Base-by-base conservation (phyloP, 2,113 vertebrate species). In the Phoxinus phoxinus region DNA sequence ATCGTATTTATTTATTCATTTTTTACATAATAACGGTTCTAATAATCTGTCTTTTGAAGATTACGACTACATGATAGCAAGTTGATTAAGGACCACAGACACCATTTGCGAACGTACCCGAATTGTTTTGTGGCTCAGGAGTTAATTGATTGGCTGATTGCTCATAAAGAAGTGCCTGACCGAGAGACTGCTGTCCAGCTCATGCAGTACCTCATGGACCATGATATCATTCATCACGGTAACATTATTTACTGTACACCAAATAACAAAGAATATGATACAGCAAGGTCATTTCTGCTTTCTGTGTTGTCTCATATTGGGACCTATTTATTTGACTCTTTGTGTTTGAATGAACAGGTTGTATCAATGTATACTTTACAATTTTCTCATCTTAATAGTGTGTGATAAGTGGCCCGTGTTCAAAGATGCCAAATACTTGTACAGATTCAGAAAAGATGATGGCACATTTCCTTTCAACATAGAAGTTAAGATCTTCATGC, bases 81-180 rank as follows among this genome's bases (percentile, higher is more conserved):
- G 87, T 92, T 96, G 81, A 93, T 97, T 21, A 97, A 97, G 87
- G 96, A 98, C 83, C 84, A 95, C 3, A 90, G 95, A 0, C 95
- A 94, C 88, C 92, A 97, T 84, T 93, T 96, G 46, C 92, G 94
- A 6, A 98, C 96, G 0, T 98, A 97, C 81, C 96, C 96, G 0
- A 97, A 97, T 92, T 97, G 95, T 90, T 96, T 97, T 3, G 94
- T 97, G 86, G 95, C 96, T 0, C 95, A 96, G 90, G 97, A 98
- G 88, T 93, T 96, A 1, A 94, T 93, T 0, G 95, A 95, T 90
- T 98, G 97, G 96, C 90, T 98, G 0, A 87, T 96, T 0, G 93
- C 92, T 83, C 95, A 94, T 87, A 96, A 96, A 83, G 96, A 97
- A 79, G 95, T 94, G 0, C 93, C 93, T 0, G 95, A 97, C 81